These are phyloP conservation scores for Semnornis frantzii DNA, from an alignment of 2,113 vertebrate species.

Conservation along the genomic window DNA sequence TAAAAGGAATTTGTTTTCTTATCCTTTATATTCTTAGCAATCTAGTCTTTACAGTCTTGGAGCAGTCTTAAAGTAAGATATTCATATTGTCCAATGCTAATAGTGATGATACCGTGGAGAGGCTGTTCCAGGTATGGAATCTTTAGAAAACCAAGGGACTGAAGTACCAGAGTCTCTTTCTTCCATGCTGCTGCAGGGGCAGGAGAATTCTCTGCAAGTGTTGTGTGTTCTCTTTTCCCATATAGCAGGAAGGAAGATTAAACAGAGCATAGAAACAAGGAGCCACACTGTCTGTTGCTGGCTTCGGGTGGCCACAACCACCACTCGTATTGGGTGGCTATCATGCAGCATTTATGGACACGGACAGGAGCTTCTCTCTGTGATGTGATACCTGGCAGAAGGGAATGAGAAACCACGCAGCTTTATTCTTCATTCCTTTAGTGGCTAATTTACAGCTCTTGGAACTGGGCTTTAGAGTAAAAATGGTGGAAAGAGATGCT, in stretches of 20 bases:
- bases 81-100: not conserved
- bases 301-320: not conserved
- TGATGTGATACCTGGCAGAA: not conserved
- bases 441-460: not conserved
- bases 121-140: not conserved
- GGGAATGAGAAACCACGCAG: not conserved
- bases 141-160: not conserved
- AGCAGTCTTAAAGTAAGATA: not conserved
- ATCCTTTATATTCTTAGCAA: not conserved
- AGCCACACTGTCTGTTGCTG: not conserved
- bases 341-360: not conserved
- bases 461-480: not conserved
- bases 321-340: not conserved
- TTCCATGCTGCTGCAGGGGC: not conserved
- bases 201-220: not conserved
- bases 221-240: not conserved
- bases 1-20: not conserved
- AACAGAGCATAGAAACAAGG: not conserved
- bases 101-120: not conserved
- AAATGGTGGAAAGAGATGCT: not conserved
- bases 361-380: not conserved
- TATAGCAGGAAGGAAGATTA: not conserved
- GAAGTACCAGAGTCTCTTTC: not conserved
- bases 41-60: not conserved
- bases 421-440: not conserved